Conservation (phyloP, 2,888 invertebrate genomes). For the Athalia cordata region DNA sequence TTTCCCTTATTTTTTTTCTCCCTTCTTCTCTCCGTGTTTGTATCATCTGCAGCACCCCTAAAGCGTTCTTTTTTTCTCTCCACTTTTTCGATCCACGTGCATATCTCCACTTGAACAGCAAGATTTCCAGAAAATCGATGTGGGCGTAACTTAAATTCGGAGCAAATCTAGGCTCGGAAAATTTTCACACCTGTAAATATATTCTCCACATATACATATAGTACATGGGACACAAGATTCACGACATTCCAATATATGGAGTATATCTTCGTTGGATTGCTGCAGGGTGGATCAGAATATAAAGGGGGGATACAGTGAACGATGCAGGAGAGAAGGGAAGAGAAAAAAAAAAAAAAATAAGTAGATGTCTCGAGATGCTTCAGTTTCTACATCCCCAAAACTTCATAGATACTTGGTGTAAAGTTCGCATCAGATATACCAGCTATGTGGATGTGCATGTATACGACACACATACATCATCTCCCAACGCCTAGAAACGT, state of each 20-base stretch:
- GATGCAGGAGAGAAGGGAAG: too few species aligned
- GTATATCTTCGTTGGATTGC: too few species aligned
- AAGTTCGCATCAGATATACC: too few species aligned
- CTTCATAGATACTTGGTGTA: too few species aligned
- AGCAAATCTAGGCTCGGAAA: not conserved
- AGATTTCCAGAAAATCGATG: too few species aligned
- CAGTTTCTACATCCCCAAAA: not conserved
- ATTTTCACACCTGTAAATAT: not conserved
- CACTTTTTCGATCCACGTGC: not conserved
- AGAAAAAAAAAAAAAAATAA: not conserved
- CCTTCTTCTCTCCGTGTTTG: not conserved
- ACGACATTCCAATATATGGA: too few species aligned
- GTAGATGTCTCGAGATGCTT: conserved; percentile 4
- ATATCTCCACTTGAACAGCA: not conserved
- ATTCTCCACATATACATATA: too few species aligned
- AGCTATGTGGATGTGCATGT: too few species aligned
- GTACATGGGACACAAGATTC: too few species aligned
- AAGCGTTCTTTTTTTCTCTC: not conserved
- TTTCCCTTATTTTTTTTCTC: not conserved
- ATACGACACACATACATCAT: too few species aligned
- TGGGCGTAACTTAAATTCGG: conserved; percentile 3
- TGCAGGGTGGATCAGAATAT: not conserved
- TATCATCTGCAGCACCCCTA: too few species aligned
- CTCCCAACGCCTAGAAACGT: not conserved
- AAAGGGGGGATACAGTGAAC: not conserved